Evolutionary conservation across 2,797 vertebrate genomes (phyloP).

Genomic region (Sebastes goodei): DNA sequence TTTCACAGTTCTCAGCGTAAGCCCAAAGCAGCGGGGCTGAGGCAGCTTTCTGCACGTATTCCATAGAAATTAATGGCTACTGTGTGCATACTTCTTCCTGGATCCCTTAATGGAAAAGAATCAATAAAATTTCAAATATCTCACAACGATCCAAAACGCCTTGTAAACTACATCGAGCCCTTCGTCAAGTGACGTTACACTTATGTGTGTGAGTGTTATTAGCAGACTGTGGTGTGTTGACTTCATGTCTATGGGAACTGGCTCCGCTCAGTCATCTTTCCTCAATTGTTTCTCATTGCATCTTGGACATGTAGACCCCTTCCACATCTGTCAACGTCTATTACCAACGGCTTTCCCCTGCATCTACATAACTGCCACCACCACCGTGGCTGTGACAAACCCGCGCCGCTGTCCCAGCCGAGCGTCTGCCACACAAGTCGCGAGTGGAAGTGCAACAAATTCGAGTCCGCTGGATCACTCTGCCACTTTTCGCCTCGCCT

Average conservation of each 20-base stretch:
- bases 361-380: conserved; percentile 57
- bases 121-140: conserved; percentile 28
- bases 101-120: conserved; percentile 19
- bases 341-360: conserved; percentile 56
- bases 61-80: conserved; percentile 31
- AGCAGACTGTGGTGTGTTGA: conserved; percentile 33
- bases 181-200: background rate
- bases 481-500: conserved; percentile 51
- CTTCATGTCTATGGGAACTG: conserved; percentile 49
- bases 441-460: conserved; percentile 54
- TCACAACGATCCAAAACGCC: conserved; percentile 18
- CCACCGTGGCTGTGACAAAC: conserved; percentile 50
- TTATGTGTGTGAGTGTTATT: conserved; percentile 16
- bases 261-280: conserved; percentile 43
- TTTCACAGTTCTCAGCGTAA: conserved; percentile 65
- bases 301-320: conserved; percentile 52
- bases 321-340: conserved; percentile 72
- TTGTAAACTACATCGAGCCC: conserved; percentile 12
- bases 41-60: conserved; percentile 36
- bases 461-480: conserved; percentile 60
- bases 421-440: conserved; percentile 71
- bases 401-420: conserved; percentile 52
- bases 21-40: conserved; percentile 25
- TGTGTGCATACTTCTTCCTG: conserved; percentile 46
- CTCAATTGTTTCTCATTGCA: conserved; percentile 65